These are phyloP conservation scores for Ceramica pisi DNA, from an alignment of 2,888 invertebrate species.

Conservation along the genomic window DNA sequence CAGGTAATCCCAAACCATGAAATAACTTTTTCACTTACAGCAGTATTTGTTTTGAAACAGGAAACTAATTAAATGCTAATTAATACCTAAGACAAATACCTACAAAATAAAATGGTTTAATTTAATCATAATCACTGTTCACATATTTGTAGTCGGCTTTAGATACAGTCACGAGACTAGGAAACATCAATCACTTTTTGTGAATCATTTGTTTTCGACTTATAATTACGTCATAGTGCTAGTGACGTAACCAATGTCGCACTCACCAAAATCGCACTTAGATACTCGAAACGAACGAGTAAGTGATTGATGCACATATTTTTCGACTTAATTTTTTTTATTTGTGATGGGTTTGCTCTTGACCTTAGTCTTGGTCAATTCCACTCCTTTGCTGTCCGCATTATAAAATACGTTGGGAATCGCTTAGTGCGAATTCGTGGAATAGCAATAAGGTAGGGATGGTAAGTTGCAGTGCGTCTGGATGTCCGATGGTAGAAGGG, in stretches of 20 bases:
- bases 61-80: conserved; percentile 7
- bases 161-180: conserved; percentile 16
- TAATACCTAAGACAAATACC: background rate
- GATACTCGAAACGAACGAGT: too few relatives aligned
- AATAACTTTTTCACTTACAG: too few relatives aligned
- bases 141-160: conserved; percentile 25
- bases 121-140: conserved; percentile 13
- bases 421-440: too few relatives aligned
- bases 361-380: too few relatives aligned
- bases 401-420: too few relatives aligned
- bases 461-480: too few relatives aligned
- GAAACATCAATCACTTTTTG: conserved; percentile 26
- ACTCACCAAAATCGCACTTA: conserved; percentile 16
- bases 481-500: too few relatives aligned
- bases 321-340: too few relatives aligned
- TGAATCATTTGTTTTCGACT: conserved; percentile 52
- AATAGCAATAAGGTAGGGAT: too few relatives aligned
- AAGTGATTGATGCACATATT: too few relatives aligned
- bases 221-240: conserved; percentile 23
- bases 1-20: background rate
- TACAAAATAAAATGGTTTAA: background rate
- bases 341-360: too few relatives aligned
- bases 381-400: too few relatives aligned
- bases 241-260: conserved; percentile 20
- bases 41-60: background rate